phyloP scores from a whole-genome alignment of 1,140 invertebrate genomes.

The Macrosteles quadrilineatus region DNA sequence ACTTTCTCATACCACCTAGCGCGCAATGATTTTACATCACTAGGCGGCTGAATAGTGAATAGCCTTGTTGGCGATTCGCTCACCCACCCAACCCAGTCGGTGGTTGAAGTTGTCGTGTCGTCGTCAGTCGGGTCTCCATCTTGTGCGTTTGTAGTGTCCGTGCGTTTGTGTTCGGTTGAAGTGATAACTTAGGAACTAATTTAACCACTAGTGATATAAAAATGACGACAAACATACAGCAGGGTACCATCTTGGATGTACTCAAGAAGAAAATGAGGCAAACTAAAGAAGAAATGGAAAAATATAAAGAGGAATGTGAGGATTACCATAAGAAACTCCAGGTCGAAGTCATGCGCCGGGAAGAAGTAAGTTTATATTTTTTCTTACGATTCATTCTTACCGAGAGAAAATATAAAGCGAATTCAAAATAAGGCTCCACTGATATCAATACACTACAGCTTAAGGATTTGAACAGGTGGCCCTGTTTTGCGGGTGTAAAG shows the following conservation, averaged over 20 bases:
- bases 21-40: slow-evolving; percentile 27
- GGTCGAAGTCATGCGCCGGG: slow-evolving; percentile 85
- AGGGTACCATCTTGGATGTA: slow-evolving; percentile 88
- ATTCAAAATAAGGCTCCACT: no score
- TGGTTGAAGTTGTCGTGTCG: no score
- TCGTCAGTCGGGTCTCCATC: slow-evolving; percentile 27
- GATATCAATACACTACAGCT: no score
- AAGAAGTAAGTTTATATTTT: slow-evolving; percentile 79
- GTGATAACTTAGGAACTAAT: slow-evolving; percentile 27
- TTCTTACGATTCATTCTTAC: no score
- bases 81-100: neutral
- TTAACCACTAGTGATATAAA: slow-evolving; percentile 46
- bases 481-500: no score
- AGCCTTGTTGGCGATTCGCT: slow-evolving; percentile 27
- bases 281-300: slow-evolving; percentile 97
- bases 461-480: no score
- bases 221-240: slow-evolving; percentile 84
- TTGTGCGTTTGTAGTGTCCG: slow-evolving; percentile 19
- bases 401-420: no score
- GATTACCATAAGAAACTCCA: slow-evolving; percentile 88
- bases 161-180: slow-evolving; percentile 18
- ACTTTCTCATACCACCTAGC: slow-evolving; percentile 33
- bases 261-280: slow-evolving; percentile 99
- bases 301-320: slow-evolving; percentile 94
- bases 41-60: neutral